Evolutionary conservation across 2,888 invertebrate species (phyloP).

Genomic region (Flexamia atlantica): DNA sequence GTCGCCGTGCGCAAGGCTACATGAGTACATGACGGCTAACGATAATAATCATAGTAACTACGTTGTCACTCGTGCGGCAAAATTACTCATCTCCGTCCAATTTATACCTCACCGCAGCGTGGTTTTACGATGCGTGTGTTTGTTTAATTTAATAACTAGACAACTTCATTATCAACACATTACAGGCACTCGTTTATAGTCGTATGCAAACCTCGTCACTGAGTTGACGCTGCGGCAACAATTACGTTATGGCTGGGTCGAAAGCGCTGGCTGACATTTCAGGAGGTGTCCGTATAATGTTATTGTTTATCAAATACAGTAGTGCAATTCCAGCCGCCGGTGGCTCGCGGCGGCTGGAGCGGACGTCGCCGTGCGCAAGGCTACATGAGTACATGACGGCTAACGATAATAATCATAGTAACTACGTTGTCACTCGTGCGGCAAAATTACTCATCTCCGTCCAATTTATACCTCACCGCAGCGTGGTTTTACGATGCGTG

Average conservation of each 20-base stretch:
- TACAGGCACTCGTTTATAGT: not conserved
- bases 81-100: not conserved
- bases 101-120: not conserved
- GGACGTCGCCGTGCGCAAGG: not conserved
- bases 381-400: conserved; percentile 14
- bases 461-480: not conserved
- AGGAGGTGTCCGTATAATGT: too few species aligned
- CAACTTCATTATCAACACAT: conserved; percentile 9
- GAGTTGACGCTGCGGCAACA: not conserved
- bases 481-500: not conserved
- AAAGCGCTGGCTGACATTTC: too few species aligned
- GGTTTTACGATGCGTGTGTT: not conserved
- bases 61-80: not conserved
- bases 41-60: not conserved
- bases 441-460: not conserved
- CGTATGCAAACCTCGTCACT: not conserved
- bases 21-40: conserved; percentile 14
- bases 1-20: not conserved
- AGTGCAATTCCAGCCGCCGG: too few species aligned
- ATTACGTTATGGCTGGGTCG: not conserved
- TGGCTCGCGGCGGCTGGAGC: not conserved
- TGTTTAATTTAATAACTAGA: conserved; percentile 19
- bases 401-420: conserved; percentile 1
- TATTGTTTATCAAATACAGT: too few species aligned
- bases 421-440: not conserved